phyloP scores from a whole-genome alignment of 1,140 invertebrate species.

The Lepidostoma basale region DNA sequence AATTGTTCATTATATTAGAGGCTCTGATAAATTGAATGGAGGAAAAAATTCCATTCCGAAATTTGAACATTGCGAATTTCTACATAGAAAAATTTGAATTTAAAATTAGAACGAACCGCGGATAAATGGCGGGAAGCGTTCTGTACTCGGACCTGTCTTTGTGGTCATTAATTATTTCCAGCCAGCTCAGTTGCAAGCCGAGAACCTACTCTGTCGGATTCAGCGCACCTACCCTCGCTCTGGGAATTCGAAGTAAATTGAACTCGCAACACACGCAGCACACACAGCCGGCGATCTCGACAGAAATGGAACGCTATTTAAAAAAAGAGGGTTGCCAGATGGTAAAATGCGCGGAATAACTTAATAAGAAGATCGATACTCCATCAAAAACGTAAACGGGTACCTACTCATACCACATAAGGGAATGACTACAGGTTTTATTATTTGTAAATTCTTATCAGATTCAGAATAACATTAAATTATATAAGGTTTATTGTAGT shows the following conservation, averaged over 20 bases:
- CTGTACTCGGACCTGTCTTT: neutral
- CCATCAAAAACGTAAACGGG: too few relatives aligned
- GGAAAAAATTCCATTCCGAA: too few relatives aligned
- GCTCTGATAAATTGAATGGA: too few relatives aligned
- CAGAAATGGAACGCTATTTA: neutral
- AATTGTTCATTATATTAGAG: too few relatives aligned
- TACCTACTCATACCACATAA: too few relatives aligned
- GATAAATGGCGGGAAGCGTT: constrained; percentile 7
- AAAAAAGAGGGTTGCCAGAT: neutral
- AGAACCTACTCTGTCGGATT: neutral
- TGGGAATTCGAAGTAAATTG: constrained; percentile 6
- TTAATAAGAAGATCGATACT: too few relatives aligned
- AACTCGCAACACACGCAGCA: neutral
- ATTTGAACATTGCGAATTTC: neutral
- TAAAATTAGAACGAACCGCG: constrained; percentile 5
- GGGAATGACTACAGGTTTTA: too few relatives aligned
- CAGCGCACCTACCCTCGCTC: neutral
- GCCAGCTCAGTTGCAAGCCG: neutral
- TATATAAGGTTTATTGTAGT: too few relatives aligned
- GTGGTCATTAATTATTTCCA: constrained; percentile 22
- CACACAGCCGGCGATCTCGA: neutral
- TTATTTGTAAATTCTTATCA: too few relatives aligned
- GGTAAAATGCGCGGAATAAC: too few relatives aligned
- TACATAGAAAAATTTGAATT: constrained; percentile 1
- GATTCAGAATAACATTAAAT: too few relatives aligned